Evolutionary conservation across 37 sponge, comb jelly and placozoan genomes (phyloP), one percentile per base, ranked within the genome.

Genomic region (Cladorhizidae sp.): DNA sequence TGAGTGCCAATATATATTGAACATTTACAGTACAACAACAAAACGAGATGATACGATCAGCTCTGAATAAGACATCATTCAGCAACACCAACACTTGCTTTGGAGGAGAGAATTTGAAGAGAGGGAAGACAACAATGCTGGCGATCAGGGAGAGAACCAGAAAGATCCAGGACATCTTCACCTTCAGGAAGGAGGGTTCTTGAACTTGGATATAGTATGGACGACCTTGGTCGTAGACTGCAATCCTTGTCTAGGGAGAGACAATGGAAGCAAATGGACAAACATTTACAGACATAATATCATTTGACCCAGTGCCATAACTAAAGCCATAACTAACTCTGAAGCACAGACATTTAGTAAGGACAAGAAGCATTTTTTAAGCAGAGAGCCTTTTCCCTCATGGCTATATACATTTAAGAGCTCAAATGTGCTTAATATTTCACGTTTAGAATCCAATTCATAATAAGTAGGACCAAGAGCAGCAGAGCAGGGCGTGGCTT

Each of bases 101-200:
- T 39, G 95, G 95, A 50, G 95, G 95, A 0, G 83, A 74, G 65
- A 92, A 95, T 32, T 73, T 88, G 56, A 85, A 88, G 40, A 95
- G 43, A 23, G 93, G 90, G 40, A 95, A 88, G 26, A 91, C 82
- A 22, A 85, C 64, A 0, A 70, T 75, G 76, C 83, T 91, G 40
- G 77, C n/a, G 58, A 85, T 18, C 11, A 95, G 77, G 15, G 90
- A 87, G 20, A 88, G 83, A 17, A 86, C 89, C 6, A 95, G 89
- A 63, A 91, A 90, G 22, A 95, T 95, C 95, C 95, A 95, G 0
- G 92, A 91, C n/a, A 95, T 68, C 63, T 90, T 91, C 17, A 95
- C 95, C 49, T 85, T 85, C 39, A 49, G 22, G 41, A 82, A 88
- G 3, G 36, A 55, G 1, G 39, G 25, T n/a, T 26, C 20, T 57